These are phyloP conservation scores for Phorcus lineatus DNA, from an alignment of 2,888 invertebrate species.

Conservation along the genomic window DNA sequence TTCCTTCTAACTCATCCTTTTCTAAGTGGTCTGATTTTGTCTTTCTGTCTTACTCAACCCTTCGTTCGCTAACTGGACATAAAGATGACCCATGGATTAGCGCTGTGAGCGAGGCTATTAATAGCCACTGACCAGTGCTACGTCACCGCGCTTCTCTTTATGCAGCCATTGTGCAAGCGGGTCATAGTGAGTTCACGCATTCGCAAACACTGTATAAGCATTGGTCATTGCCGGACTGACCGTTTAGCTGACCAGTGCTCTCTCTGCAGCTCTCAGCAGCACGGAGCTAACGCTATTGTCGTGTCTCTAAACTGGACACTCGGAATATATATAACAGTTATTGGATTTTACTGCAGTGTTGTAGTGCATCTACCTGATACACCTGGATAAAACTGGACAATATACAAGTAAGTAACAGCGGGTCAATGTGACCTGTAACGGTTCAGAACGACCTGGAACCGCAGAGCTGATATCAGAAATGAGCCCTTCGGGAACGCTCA, in stretches of 20 bases:
- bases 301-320: too few species aligned
- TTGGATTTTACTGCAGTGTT: too few species aligned
- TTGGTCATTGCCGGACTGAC: conserved; percentile 56
- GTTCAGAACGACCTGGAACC: too few species aligned
- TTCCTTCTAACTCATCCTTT: not conserved
- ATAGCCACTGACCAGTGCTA: conserved; percentile 27
- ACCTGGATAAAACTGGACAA: not conserved
- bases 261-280: not conserved
- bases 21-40: conserved; percentile 1
- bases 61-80: conserved; percentile 6
- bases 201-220: conserved; percentile 62
- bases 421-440: too few species aligned
- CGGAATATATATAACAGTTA: too few species aligned
- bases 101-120: not conserved
- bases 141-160: conserved; percentile 57
- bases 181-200: conserved; percentile 60
- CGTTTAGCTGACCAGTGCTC: conserved; percentile 34
- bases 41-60: not conserved
- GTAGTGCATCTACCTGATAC: not conserved
- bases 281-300: too few species aligned
- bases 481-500: too few species aligned
- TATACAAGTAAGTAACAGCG: not conserved
- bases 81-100: conserved; percentile 14
- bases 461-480: too few species aligned
- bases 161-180: conserved; percentile 65